Conservation (phyloP, 2,888 invertebrate species). For the Danaus chrysippus region DNA sequence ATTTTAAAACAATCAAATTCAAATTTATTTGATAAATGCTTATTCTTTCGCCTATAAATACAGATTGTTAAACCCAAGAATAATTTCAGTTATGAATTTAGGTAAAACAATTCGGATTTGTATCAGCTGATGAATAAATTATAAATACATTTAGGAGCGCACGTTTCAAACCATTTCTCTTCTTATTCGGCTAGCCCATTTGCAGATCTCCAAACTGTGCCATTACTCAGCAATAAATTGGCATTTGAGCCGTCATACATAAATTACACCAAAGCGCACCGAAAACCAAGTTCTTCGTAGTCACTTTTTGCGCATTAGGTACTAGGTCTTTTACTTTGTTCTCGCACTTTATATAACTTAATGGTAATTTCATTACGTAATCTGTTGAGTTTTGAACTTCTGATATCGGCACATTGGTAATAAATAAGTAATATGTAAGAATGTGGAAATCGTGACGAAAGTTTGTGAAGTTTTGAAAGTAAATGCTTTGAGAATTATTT, state of each 20-base stretch:
- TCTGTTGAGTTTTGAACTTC: conserved; percentile 18
- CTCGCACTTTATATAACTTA: conserved; percentile 26
- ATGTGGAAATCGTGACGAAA: not conserved
- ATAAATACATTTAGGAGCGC: conserved; percentile 75
- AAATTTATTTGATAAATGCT: not conserved
- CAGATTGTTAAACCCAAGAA: conserved; percentile 6
- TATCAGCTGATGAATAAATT: conserved; percentile 74
- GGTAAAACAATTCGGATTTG: conserved; percentile 68
- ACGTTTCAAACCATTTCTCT: conserved; percentile 74
- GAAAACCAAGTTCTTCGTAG: conserved; percentile 67
- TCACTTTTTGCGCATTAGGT: conserved; percentile 59
- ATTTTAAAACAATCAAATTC: not conserved
- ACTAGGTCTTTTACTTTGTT: conserved; percentile 36
- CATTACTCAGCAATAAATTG: conserved; percentile 79
- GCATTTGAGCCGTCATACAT: conserved; percentile 78
- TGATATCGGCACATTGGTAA: conserved; percentile 10
- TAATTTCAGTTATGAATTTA: conserved; percentile 42
- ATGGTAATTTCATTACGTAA: conserved; percentile 26
- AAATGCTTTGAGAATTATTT: not conserved
- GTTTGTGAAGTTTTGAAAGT: not conserved
- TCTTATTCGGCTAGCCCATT: conserved; percentile 75
- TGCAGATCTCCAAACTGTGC: conserved; percentile 76
- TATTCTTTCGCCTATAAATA: conserved; percentile 1
- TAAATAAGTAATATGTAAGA: conserved; percentile 1
- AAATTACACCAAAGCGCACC: conserved; percentile 70